These are phyloP conservation scores for Arenaria interpres DNA, from an alignment of 2,113 vertebrate genomes.

Conservation along the genomic window DNA sequence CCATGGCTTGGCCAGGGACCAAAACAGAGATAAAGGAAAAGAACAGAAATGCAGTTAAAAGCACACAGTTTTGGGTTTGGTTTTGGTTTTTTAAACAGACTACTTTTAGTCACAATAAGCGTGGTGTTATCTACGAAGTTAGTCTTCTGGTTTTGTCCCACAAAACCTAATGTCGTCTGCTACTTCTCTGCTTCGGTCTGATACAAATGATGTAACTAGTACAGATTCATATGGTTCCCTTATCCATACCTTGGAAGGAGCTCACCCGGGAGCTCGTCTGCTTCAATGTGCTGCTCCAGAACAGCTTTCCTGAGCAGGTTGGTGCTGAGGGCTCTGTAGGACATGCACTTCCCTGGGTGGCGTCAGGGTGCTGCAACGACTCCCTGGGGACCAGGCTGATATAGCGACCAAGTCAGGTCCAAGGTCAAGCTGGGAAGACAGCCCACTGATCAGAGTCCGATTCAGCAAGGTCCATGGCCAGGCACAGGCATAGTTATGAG, in stretches of 20 bases:
- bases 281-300: rapidly evolving
- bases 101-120: background rate
- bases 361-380: rapidly evolving
- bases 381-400: rapidly evolving
- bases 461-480: background rate
- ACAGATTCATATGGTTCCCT: background rate
- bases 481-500: background rate
- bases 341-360: background rate
- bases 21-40: background rate
- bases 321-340: background rate
- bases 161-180: background rate
- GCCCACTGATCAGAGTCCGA: background rate
- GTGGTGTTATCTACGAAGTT: background rate
- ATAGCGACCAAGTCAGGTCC: background rate
- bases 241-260: background rate
- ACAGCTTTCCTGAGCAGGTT: background rate
- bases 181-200: background rate
- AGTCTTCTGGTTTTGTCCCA: background rate
- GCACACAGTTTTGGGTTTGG: too few species aligned
- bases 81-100: background rate
- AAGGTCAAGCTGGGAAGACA: background rate
- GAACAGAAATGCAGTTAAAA: background rate
- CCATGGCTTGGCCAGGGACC: background rate
- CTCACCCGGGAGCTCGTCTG: rapidly evolving
- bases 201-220: background rate